A percentile compares a stretch with the other conserved stretches of the same genome.
Conservation (phyloP, 2,113 vertebrate genomes). For the Bolborhynchus lineola region DNA sequence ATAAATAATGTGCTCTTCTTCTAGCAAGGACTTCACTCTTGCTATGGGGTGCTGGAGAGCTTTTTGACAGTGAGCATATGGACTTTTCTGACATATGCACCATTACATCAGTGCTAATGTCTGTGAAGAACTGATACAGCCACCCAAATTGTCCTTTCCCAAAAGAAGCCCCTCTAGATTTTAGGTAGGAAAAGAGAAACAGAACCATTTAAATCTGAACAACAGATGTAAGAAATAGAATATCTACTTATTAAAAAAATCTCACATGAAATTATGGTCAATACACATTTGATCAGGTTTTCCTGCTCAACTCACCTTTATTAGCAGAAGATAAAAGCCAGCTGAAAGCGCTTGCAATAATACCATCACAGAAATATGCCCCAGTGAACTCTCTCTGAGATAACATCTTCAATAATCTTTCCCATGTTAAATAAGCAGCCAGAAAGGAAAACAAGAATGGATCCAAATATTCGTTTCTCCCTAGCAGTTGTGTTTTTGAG, state of each 20-base stretch:
- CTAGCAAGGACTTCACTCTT: not conserved
- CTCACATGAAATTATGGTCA: not conserved
- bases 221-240: not conserved
- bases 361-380: not conserved
- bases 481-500: slow-evolving; percentile 28
- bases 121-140: not conserved
- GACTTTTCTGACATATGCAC: not conserved
- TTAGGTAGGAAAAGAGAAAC: not conserved
- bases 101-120: not conserved
- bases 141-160: not conserved
- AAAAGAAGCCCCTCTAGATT: not conserved
- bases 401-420: slow-evolving; percentile 28
- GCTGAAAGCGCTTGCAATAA: not conserved
- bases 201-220: not conserved
- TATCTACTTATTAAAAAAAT: not conserved
- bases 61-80: not conserved
- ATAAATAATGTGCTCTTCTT: not conserved
- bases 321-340: not conserved
- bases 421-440: slow-evolving; percentile 1
- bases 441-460: slow-evolving; percentile 3
- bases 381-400: slow-evolving; percentile 30
- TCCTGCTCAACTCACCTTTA: not conserved
- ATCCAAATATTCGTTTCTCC: slow-evolving; percentile 29
- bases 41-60: not conserved
- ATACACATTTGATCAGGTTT: not conserved